Conservation (phyloP, 2,113 vertebrate species). For the Vidua macroura region DNA sequence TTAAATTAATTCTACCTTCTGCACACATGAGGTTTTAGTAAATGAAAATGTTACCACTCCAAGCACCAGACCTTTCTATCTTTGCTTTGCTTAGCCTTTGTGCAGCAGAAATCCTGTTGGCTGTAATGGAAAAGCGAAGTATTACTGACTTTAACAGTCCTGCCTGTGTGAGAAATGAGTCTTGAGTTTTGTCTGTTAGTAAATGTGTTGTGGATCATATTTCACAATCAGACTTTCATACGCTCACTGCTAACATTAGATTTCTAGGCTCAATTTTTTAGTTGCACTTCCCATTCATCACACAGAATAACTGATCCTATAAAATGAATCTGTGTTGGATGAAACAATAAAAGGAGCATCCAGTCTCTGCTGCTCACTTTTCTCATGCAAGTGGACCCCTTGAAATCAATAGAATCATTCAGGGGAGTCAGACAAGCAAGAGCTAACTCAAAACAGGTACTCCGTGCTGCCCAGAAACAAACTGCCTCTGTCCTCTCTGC, state of each 20-base stretch:
- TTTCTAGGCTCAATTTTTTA: conserved; percentile 58
- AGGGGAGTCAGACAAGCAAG: conserved; percentile 44
- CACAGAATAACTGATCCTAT: conserved; percentile 47
- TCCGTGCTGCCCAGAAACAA: conserved; percentile 33
- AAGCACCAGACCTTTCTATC: background rate
- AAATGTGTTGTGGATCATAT: conserved; percentile 61
- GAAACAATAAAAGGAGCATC: conserved; percentile 63
- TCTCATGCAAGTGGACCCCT: conserved; percentile 50
- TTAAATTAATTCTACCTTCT: conserved; percentile 16
- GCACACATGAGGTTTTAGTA: background rate
- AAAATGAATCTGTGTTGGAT: conserved; percentile 54
- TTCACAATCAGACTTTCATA: conserved; percentile 58
- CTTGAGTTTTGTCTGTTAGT: conserved; percentile 53
- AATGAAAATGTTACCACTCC: background rate
- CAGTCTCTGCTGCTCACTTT: conserved; percentile 55
- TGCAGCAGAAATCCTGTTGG: conserved; percentile 30
- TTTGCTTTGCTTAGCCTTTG: conserved; percentile 17
- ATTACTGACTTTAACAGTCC: conserved; percentile 50
- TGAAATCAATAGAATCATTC: conserved; percentile 67
- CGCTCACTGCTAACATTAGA: conserved; percentile 8
- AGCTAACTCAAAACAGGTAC: conserved; percentile 64
- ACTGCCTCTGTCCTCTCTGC: conserved; percentile 39
- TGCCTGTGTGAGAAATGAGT: conserved; percentile 59
- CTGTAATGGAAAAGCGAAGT: conserved; percentile 47
- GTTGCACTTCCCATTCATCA: conserved; percentile 64